These are phyloP conservation scores for Dorcus parallelipipedus DNA, from an alignment of 2,888 invertebrate species.

Conservation along the genomic window DNA sequence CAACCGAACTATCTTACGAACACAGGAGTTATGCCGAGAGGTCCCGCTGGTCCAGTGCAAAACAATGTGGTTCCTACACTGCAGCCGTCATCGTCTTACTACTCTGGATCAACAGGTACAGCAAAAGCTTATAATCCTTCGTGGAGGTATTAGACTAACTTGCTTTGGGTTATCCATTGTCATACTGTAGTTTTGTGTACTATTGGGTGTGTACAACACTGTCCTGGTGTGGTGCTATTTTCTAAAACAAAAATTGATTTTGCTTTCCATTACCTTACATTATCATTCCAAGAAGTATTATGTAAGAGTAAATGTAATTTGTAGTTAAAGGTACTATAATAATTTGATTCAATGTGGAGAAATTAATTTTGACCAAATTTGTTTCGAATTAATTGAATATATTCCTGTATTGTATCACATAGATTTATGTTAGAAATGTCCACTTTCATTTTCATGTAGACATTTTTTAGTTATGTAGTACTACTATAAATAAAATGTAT, in stretches of 20 bases:
- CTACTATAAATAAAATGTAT: slow-evolving; percentile 15
- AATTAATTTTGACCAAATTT: background rate
- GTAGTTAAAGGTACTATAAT: background rate
- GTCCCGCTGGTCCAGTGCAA: slow-evolving; percentile 50
- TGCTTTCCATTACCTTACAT: background rate
- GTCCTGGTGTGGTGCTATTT: slow-evolving; percentile 7
- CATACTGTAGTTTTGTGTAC: slow-evolving; percentile 10
- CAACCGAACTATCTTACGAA: slow-evolving; percentile 60
- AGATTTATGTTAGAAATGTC: background rate
- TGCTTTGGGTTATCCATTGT: slow-evolving; percentile 15
- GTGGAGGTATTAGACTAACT: slow-evolving; percentile 28
- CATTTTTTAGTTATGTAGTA: slow-evolving; percentile 4
- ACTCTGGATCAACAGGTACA: slow-evolving; percentile 53
- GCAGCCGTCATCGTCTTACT: slow-evolving; percentile 53
- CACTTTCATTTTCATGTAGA: slow-evolving; percentile 6
- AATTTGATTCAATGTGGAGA: background rate
- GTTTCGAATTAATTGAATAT: background rate
- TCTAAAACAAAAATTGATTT: background rate
- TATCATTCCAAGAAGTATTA: slow-evolving; percentile 1
- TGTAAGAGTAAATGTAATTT: background rate
- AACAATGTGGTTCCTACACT: slow-evolving; percentile 51
- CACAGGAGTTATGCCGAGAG: slow-evolving; percentile 62
- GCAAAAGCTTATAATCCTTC: slow-evolving; percentile 37
- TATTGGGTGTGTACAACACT: background rate
- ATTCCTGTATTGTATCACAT: slow-evolving; percentile 1